phyloP scores from a whole-genome alignment of 2,797 vertebrate species.

The Helostoma temminkii region DNA sequence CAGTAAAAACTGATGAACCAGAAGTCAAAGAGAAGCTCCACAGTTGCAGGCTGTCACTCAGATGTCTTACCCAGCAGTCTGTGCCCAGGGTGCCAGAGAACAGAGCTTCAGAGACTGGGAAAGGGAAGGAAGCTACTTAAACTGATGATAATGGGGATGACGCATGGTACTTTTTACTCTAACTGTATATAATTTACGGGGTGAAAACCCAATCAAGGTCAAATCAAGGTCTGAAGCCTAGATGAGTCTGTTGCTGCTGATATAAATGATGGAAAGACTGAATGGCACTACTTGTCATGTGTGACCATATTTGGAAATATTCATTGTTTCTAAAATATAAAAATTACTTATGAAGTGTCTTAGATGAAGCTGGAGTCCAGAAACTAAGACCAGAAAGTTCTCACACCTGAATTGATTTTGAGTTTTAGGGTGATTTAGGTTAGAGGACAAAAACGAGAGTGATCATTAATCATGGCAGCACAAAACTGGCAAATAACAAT shows the following conservation, averaged over 20 bases:
- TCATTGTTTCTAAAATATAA: conserved; percentile 55
- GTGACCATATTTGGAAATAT: conserved; percentile 44
- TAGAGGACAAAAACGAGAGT: conserved; percentile 40
- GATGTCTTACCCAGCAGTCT: conserved; percentile 84
- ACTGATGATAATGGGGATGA: conserved; percentile 52
- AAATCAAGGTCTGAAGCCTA: conserved; percentile 51
- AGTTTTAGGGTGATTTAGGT: conserved; percentile 41
- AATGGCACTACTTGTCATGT: conserved; percentile 11
- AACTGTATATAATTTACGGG: conserved; percentile 55
- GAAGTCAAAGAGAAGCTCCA: conserved; percentile 44
- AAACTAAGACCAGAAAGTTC: conserved; percentile 45
- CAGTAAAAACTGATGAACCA: conserved; percentile 72
- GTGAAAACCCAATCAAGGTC: conserved; percentile 38
- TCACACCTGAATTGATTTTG: too few species aligned
- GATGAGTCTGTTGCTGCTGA: conserved; percentile 52
- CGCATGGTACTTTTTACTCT: conserved; percentile 63
- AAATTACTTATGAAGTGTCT: conserved; percentile 58
- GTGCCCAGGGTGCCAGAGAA: conserved; percentile 63
- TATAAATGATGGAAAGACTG: conserved; percentile 40
- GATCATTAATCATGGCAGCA: conserved; percentile 64
- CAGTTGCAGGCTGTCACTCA: conserved; percentile 81
- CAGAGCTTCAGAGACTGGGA: conserved; percentile 48
- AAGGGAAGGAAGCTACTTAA: conserved; percentile 50
- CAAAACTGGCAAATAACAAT: conserved; percentile 65
- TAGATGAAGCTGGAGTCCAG: conserved; percentile 60